Conservation (phyloP, 2,797 vertebrate genomes). For the Huso huso region DNA sequence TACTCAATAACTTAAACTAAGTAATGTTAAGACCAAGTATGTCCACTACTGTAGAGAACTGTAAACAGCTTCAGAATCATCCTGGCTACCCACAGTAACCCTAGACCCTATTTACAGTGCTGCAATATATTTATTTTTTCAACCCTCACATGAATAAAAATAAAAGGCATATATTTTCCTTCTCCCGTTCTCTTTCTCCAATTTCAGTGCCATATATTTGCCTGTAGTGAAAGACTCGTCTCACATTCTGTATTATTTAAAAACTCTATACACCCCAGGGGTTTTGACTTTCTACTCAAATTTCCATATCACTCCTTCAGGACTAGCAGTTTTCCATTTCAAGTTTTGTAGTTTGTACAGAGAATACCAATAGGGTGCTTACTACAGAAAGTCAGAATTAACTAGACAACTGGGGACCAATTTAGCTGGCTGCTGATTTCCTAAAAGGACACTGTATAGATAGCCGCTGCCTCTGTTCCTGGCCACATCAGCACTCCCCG, state of each 20-base stretch:
- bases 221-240: neutral
- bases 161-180: conserved; percentile 13
- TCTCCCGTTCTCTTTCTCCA: conserved; percentile 21
- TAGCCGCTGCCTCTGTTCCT: too few species aligned
- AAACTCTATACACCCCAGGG: conserved; percentile 24
- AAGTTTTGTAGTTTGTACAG: conserved; percentile 23
- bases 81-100: too few species aligned
- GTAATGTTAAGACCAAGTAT: too few species aligned
- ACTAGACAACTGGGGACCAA: conserved; percentile 28
- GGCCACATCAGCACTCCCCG: too few species aligned
- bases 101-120: too few species aligned
- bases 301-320: conserved; percentile 30
- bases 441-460: too few species aligned
- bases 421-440: conserved; percentile 13
- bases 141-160: too few species aligned
- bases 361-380: conserved; percentile 26
- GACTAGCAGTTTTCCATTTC: conserved; percentile 29
- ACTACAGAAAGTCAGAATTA: conserved; percentile 14
- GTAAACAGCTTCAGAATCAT: too few species aligned
- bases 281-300: conserved; percentile 17
- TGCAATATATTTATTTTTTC: too few species aligned
- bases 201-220: neutral
- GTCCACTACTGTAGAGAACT: too few species aligned
- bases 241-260: conserved; percentile 8
- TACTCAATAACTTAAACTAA: too few species aligned